These are phyloP conservation scores for Chelonoidis abingdonii DNA, from an alignment of 2,113 vertebrate genomes.

Conservation along the genomic window DNA sequence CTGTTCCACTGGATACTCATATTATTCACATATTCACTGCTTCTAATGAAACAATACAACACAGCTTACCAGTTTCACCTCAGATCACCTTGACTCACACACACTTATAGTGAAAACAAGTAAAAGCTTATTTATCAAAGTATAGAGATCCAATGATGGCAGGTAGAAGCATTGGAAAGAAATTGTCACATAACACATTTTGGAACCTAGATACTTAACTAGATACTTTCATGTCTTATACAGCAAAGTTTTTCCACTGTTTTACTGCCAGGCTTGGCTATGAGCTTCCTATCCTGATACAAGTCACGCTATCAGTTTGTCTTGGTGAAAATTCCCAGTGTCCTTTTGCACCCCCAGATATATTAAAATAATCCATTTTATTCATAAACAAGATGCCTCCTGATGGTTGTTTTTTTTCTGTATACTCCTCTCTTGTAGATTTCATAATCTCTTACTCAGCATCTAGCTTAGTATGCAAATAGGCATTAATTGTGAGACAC, in stretches of 20 bases:
- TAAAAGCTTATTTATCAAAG: neutral
- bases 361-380: neutral
- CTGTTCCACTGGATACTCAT: neutral
- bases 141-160: neutral
- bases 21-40: neutral
- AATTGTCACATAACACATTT: neutral
- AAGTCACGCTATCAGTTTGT: neutral
- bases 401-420: neutral
- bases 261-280: neutral
- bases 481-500: neutral
- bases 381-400: neutral
- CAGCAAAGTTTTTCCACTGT: neutral
- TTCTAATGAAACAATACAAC: neutral
- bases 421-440: neutral
- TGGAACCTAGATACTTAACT: neutral
- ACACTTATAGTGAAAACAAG: neutral
- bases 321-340: neutral
- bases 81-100: neutral
- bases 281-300: neutral
- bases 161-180: neutral
- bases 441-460: neutral
- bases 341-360: neutral
- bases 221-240: neutral
- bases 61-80: neutral
- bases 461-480: neutral